phyloP scores from a whole-genome alignment of 2,113 vertebrate genomes.

The Nestor notabilis region DNA sequence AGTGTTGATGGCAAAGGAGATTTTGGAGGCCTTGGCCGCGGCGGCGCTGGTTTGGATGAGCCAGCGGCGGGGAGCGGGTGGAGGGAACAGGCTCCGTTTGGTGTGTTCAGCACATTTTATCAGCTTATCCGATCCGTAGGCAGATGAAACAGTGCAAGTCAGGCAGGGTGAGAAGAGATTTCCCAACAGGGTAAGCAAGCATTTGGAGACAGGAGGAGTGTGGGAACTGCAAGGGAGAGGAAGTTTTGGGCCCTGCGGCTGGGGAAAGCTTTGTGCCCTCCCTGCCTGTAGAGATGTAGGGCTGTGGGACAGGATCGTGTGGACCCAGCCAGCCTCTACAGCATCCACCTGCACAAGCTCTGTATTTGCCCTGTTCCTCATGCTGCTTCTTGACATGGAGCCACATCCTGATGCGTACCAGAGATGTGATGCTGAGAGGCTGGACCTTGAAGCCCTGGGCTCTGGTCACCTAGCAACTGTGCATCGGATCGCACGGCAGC shows the following conservation, averaged over 20 bases:
- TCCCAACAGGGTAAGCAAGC: constrained; percentile 43
- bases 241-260: neutral
- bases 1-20: constrained; percentile 20
- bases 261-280: neutral
- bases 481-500: neutral
- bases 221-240: neutral
- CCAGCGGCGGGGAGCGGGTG: neutral
- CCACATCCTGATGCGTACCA: neutral
- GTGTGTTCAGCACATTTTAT: constrained; percentile 61
- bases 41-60: neutral
- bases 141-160: constrained; percentile 45
- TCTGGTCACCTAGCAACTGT: constrained; percentile 54
- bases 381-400: neutral
- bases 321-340: neutral
- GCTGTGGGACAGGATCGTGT: neutral
- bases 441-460: neutral
- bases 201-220: constrained; percentile 31
- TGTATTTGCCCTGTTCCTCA: accelerated
- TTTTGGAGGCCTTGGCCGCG: neutral
- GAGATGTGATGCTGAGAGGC: neutral
- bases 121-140: constrained; percentile 42
- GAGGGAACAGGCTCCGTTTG: constrained; percentile 38
- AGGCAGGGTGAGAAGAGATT: constrained; percentile 38
- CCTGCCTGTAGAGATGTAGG: neutral
- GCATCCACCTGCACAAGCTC: neutral